A percentile compares a stretch with the other conserved stretches of the same genome.
These are phyloP conservation scores for Stegostoma tigrinum DNA, from an alignment of 2,113 vertebrate species.

Conservation along the genomic window DNA sequence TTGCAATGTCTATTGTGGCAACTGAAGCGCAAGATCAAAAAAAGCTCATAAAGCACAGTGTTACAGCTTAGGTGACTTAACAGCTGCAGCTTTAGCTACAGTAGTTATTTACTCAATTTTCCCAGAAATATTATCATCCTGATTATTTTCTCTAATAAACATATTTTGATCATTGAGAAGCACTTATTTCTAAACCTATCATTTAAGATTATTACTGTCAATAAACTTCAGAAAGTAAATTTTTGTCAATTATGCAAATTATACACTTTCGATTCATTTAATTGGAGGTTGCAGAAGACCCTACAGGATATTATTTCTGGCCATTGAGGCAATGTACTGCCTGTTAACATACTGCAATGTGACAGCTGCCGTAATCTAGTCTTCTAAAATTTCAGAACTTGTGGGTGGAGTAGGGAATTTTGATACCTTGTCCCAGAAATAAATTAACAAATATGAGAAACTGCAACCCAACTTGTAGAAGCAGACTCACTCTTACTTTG, in stretches of 20 bases:
- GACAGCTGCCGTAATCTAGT: background rate
- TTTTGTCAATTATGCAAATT: background rate
- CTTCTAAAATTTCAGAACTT: background rate
- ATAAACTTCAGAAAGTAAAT: background rate
- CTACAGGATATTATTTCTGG: background rate
- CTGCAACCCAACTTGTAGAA: background rate
- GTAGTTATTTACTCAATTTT: background rate
- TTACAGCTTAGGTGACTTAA: background rate
- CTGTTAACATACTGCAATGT: background rate
- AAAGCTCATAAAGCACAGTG: background rate
- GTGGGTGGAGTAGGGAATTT: background rate
- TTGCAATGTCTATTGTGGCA: background rate
- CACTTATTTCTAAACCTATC: background rate
- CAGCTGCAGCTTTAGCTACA: background rate
- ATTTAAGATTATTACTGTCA: background rate
- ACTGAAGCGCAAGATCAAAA: background rate
- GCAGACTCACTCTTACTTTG: too few relatives aligned
- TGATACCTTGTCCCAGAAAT: too few relatives aligned
- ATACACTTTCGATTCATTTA: background rate
- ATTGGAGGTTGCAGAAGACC: background rate
- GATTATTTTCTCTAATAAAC: background rate
- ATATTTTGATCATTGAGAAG: background rate
- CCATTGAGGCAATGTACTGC: background rate
- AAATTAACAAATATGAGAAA: too few relatives aligned
- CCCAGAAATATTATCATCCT: background rate